These are phyloP conservation scores for Sclerodermus sp. DNA, from an alignment of 2,888 invertebrate genomes.

Conservation along the genomic window DNA sequence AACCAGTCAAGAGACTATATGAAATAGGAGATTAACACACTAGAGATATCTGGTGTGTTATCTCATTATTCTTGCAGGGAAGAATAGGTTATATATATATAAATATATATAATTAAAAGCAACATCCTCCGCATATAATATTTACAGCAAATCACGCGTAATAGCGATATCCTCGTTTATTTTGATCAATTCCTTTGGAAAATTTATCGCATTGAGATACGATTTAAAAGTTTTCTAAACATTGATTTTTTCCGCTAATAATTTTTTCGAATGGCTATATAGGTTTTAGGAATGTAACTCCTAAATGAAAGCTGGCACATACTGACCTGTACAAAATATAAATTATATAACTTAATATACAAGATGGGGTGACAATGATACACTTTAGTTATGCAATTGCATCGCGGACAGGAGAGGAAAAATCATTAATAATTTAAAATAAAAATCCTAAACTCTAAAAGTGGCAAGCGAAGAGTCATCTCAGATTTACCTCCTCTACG, in stretches of 20 bases:
- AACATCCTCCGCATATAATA: not conserved
- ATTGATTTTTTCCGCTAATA: not conserved
- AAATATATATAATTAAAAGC: not conserved
- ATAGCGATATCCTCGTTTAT: no score
- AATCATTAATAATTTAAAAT: no score
- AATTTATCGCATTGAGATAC: not conserved
- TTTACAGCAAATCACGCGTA: not conserved
- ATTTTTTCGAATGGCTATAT: not conserved
- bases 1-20: constrained; percentile 56
- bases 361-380: not conserved
- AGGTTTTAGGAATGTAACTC: constrained; percentile 5
- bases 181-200: not conserved
- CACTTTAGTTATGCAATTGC: no score
- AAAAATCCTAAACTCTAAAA: no score
- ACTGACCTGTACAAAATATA: constrained; percentile 29
- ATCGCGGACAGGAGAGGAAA: no score
- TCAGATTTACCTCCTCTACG: no score
- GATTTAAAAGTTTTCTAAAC: not conserved
- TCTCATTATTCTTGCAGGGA: not conserved
- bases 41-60: constrained; percentile 48
- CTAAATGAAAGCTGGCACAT: not conserved
- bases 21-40: constrained; percentile 57
- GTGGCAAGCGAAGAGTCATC: no score
- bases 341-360: not conserved
- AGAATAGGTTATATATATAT: not conserved